A percentile compares a stretch with the other conserved stretches of the same genome.
These are phyloP conservation scores for Pterois miles DNA, from an alignment of 2,797 vertebrate genomes.

Conservation along the genomic window DNA sequence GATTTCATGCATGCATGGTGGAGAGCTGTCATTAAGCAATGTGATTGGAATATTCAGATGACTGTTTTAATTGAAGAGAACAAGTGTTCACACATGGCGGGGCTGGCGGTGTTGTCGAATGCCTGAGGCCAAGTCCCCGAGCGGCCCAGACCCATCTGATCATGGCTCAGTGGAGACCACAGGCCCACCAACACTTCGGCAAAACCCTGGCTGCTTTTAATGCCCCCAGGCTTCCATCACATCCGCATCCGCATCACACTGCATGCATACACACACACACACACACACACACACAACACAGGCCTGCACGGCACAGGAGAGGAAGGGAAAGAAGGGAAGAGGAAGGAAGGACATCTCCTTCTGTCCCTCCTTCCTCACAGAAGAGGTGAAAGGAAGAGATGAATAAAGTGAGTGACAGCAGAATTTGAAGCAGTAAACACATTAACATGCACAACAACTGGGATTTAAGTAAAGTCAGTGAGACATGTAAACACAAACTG, in stretches of 20 bases:
- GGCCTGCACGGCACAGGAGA: not conserved
- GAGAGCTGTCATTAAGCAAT: slow-evolving; percentile 73
- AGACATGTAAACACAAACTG: slow-evolving; percentile 39
- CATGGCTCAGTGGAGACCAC: slow-evolving; percentile 73
- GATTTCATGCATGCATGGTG: slow-evolving; percentile 61
- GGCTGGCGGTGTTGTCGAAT: slow-evolving; percentile 71
- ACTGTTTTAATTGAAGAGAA: slow-evolving; percentile 84
- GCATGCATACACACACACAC: slow-evolving; percentile 6
- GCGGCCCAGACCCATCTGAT: slow-evolving; percentile 78
- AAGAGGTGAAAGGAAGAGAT: slow-evolving; percentile 28
- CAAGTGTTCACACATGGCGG: slow-evolving; percentile 80
- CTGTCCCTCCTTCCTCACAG: not conserved
- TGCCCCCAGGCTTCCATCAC: slow-evolving; percentile 68
- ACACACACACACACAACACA: slow-evolving; percentile 6
- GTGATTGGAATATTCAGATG: slow-evolving; percentile 81
- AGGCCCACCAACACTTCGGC: slow-evolving; percentile 68
- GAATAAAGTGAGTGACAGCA: slow-evolving; percentile 49
- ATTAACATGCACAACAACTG: slow-evolving; percentile 50
- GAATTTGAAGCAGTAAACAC: slow-evolving; percentile 49
- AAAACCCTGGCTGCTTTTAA: slow-evolving; percentile 75
- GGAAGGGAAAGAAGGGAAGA: slow-evolving; percentile 3
- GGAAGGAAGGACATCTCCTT: not conserved
- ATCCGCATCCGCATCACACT: slow-evolving; percentile 37
- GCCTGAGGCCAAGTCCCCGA: slow-evolving; percentile 75
- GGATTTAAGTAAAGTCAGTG: slow-evolving; percentile 30